Percentiles rank a stretch among this genome's conserved stretches.
Evolutionary conservation across 2,888 invertebrate species (phyloP).

Genomic region (Tinea trinotella): DNA sequence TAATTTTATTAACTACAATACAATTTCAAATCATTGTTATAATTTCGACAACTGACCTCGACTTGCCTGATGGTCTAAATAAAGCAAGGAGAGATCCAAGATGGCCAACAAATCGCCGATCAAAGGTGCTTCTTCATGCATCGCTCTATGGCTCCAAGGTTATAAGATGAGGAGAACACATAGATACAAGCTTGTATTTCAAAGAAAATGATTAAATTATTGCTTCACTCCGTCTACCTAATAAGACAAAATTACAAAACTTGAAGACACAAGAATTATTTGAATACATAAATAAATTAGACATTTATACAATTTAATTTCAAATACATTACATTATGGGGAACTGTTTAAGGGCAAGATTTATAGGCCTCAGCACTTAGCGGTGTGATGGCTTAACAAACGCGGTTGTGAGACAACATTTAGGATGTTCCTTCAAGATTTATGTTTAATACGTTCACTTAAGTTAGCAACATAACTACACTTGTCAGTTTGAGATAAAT

Average conservation of each 20-base stretch:
- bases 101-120: too few species aligned
- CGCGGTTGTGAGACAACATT: slow-evolving; percentile 36
- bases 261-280: not conserved
- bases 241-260: not conserved
- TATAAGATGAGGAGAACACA: too few species aligned
- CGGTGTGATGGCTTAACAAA: slow-evolving; percentile 31
- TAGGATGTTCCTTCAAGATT: slow-evolving; percentile 40
- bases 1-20: too few species aligned
- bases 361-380: slow-evolving; percentile 31
- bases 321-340: slow-evolving; percentile 11
- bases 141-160: too few species aligned
- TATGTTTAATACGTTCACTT: slow-evolving; percentile 39
- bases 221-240: too few species aligned
- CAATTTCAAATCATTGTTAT: too few species aligned
- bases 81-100: too few species aligned
- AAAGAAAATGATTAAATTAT: too few species aligned
- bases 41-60: too few species aligned
- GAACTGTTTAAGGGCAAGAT: slow-evolving; percentile 25
- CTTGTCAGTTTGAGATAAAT: slow-evolving; percentile 60
- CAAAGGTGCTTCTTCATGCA: too few species aligned
- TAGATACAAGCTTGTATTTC: too few species aligned
- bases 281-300: slow-evolving; percentile 15
- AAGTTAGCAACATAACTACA: slow-evolving; percentile 43
- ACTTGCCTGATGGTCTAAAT: too few species aligned
- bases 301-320: slow-evolving; percentile 16